Evolutionary conservation across 2,797 vertebrate genomes (phyloP).

Genomic region (Luscinia megarhynchos): DNA sequence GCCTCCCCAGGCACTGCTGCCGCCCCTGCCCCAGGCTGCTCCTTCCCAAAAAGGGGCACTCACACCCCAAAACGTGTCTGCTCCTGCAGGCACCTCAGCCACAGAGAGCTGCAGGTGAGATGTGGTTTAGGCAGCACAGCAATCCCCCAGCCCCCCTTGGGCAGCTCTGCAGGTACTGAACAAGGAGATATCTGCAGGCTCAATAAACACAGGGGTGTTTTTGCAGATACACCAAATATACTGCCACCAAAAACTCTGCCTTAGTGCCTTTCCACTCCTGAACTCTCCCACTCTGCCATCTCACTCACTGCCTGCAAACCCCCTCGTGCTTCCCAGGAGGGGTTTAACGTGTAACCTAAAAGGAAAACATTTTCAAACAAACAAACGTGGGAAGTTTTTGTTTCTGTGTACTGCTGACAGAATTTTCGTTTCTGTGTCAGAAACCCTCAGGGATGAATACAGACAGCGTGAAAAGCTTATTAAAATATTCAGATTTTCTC

Average conservation of each 20-base stretch:
- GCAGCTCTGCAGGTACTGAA: neutral
- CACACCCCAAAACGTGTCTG: fast-evolving
- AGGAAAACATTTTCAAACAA: neutral
- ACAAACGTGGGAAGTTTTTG: neutral
- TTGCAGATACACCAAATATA: neutral
- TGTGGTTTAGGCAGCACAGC: fast-evolving
- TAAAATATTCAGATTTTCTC: conserved; percentile 20
- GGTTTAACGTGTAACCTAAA: fast-evolving
- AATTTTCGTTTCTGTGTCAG: neutral
- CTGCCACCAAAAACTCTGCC: no score
- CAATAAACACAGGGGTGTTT: no score
- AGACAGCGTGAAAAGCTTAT: conserved; percentile 9
- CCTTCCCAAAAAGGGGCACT: neutral
- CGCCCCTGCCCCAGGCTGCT: neutral
- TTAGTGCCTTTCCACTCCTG: no score
- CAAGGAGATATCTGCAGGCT: neutral
- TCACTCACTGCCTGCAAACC: fast-evolving
- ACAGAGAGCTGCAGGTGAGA: fast-evolving
- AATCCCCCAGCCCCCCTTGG: fast-evolving
- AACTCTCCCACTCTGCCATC: no score
- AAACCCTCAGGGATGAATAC: conserved; percentile 25
- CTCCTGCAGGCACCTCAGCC: fast-evolving
- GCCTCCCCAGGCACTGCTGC: neutral
- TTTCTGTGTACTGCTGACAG: neutral
- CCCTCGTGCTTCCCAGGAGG: neutral